Base-by-base conservation (phyloP, 2,888 invertebrate species). In the Plebejus melissa region DNA sequence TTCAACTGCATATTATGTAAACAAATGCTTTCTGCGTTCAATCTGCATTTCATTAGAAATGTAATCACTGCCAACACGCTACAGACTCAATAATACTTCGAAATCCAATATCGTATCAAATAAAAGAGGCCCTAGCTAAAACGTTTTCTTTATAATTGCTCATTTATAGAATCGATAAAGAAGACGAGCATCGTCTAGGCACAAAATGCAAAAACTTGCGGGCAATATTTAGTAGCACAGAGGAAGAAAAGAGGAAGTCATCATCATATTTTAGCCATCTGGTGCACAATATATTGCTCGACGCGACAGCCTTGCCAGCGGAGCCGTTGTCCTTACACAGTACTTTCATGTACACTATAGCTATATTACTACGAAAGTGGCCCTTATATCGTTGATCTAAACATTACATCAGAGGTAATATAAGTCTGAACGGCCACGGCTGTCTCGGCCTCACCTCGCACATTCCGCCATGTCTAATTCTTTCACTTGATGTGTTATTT, bases 251-350 rank as follows among this genome's bases (percentile, higher is more conserved):
- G 9, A 60, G 60, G 60, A 60, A 60, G 60, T 60, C 28, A 60
- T 28, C 28, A 60, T 28, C n/a, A 1, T 6, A 22, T 22, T 22
- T 58, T 9, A 28, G 11, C 28, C 60, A 60, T 11, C 60, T 60
- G 60, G 28, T 60, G 28, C 11, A 58, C 58, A 22, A 22, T 22
- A 58, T 28, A 9, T 4, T 28, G 11, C 9, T 28, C 11, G 57
- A 11, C 82, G 82, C 81, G 77, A 79, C 88, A 82, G 87, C 91
- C 91, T 91, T 92, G 91, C 88, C 87, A 82, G 83, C 91, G 91
- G 91, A 91, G 91, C 86, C 85, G 88, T 84, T 84, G 87, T 87
- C 90, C 90, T 89, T 88, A 90, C 84, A 60, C 60, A 11, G 60
- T 79, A 83, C 88, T 89, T 89, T 89, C 88, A 86, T 85, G 85